phyloP scores from a whole-genome alignment of 1,140 invertebrate genomes.

The Ips nitidus region DNA sequence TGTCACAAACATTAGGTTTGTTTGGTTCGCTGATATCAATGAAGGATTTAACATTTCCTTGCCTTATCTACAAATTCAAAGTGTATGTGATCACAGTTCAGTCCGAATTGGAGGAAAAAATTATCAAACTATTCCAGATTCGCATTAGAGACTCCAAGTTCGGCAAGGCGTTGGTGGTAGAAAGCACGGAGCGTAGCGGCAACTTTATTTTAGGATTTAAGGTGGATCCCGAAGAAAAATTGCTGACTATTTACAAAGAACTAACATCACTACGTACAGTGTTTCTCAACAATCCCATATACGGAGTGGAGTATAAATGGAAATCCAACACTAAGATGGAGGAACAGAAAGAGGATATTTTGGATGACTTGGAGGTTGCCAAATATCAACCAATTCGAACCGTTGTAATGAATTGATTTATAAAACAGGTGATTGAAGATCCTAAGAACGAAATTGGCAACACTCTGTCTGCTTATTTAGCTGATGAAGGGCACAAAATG shows the following conservation, averaged over 20 bases:
- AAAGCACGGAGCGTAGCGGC: slow-evolving; percentile 81
- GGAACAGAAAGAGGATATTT: slow-evolving; percentile 48
- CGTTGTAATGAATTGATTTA: neutral
- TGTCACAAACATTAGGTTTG: slow-evolving; percentile 92
- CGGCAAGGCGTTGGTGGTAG: slow-evolving; percentile 89
- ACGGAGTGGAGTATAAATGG: slow-evolving; percentile 84
- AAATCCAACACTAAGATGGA: slow-evolving; percentile 45
- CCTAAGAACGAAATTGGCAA: slow-evolving; percentile 73
- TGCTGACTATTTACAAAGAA: slow-evolving; percentile 80
- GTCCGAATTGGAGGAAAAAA: too few species aligned
- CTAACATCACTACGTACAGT: slow-evolving; percentile 78
- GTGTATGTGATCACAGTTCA: slow-evolving; percentile 59
- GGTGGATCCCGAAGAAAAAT: slow-evolving; percentile 84
- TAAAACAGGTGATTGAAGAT: slow-evolving; percentile 69
- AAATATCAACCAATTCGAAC: neutral
- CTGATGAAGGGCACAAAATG: slow-evolving; percentile 60
- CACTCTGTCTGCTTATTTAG: slow-evolving; percentile 79
- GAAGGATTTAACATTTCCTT: slow-evolving; percentile 96
- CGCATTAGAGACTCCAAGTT: slow-evolving; percentile 95
- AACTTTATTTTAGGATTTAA: slow-evolving; percentile 94
- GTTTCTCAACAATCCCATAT: slow-evolving; percentile 84
- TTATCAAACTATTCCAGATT: slow-evolving; percentile 57
- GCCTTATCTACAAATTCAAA: slow-evolving; percentile 89
- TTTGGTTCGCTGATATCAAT: slow-evolving; percentile 98
- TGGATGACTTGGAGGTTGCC: slow-evolving; percentile 62